Conservation (phyloP, 2,888 invertebrate species). For the Trachelus stipa region DNA sequence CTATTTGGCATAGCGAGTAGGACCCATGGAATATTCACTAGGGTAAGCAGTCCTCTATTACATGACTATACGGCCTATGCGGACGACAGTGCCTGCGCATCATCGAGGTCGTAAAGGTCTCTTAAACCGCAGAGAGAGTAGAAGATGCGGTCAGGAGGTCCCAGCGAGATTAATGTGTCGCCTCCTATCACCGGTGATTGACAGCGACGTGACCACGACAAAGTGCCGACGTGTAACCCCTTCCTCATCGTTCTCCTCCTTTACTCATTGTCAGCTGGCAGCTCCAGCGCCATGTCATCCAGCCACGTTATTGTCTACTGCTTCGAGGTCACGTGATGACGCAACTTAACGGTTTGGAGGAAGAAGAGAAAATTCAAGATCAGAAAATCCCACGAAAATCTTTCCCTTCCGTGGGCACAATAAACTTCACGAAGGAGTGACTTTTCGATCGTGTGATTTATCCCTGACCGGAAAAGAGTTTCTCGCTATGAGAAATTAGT, state of each 20-base stretch:
- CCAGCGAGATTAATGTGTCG: slow-evolving; percentile 63
- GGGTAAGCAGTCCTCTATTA: not conserved
- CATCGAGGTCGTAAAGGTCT: slow-evolving; percentile 42
- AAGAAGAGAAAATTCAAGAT: not conserved
- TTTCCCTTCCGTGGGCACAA: too few species aligned
- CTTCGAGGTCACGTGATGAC: not conserved
- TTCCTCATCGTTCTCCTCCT: slow-evolving; percentile 25
- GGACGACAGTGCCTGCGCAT: not conserved
- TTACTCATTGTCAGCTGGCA: not conserved
- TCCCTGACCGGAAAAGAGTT: too few species aligned
- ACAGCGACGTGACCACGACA: slow-evolving; percentile 64
- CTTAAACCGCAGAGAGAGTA: slow-evolving; percentile 51
- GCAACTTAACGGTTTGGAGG: not conserved
- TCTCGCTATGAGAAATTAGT: slow-evolving; percentile 35
- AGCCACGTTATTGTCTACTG: not conserved
- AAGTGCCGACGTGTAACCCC: slow-evolving; percentile 59
- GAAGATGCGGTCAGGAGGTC: slow-evolving; percentile 49
- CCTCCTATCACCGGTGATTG: slow-evolving; percentile 63
- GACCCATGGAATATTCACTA: not conserved
- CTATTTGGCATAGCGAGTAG: not conserved
- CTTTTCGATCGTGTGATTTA: too few species aligned
- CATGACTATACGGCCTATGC: not conserved
- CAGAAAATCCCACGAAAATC: not conserved
- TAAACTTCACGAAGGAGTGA: too few species aligned
- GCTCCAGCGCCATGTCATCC: not conserved